Conservation (phyloP, 2,113 vertebrate genomes). For the Dissostichus mawsoni region DNA sequence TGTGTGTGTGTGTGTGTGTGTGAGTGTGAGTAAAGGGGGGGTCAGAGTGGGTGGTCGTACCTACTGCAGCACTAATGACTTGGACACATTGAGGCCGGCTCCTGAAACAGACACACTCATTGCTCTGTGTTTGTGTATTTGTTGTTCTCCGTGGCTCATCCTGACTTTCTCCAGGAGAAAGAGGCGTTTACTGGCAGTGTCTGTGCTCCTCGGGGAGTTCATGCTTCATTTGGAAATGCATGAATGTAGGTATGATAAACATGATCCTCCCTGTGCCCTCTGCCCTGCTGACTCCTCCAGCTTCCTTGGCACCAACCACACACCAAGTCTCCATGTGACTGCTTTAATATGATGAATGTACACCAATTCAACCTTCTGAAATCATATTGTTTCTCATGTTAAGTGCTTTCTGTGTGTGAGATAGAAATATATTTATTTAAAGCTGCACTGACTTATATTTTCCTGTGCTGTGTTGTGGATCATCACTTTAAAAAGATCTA, state of each 20-base stretch:
- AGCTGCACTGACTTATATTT: neutral
- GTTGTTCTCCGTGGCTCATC: conserved; percentile 64
- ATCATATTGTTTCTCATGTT: neutral
- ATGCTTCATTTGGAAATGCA: conserved; percentile 73
- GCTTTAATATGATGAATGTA: neutral
- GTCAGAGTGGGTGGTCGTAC: conserved; percentile 70
- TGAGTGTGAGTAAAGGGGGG: conserved; percentile 4
- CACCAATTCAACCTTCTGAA: neutral
- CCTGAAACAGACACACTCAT: conserved; percentile 77
- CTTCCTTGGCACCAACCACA: conserved; percentile 34
- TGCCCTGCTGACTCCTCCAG: conserved; percentile 46
- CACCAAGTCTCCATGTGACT: neutral
- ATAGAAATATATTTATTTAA: neutral
- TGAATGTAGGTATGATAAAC: conserved; percentile 73
- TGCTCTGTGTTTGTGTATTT: conserved; percentile 78
- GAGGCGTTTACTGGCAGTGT: conserved; percentile 50
- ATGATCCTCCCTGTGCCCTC: conserved; percentile 47
- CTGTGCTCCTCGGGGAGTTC: conserved; percentile 70
- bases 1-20: too few relatives aligned
- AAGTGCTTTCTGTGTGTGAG: neutral
- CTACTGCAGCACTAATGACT: conserved; percentile 73
- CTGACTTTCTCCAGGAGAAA: conserved; percentile 63
- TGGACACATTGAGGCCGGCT: conserved; percentile 79
- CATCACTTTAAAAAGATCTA: conserved; percentile 19
- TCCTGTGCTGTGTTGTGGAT: conserved; percentile 23